Percentiles rank a stretch among this genome's conserved stretches.
phyloP scores from a whole-genome alignment of 2,113 vertebrate genomes.

The Hemichromis elongatus region DNA sequence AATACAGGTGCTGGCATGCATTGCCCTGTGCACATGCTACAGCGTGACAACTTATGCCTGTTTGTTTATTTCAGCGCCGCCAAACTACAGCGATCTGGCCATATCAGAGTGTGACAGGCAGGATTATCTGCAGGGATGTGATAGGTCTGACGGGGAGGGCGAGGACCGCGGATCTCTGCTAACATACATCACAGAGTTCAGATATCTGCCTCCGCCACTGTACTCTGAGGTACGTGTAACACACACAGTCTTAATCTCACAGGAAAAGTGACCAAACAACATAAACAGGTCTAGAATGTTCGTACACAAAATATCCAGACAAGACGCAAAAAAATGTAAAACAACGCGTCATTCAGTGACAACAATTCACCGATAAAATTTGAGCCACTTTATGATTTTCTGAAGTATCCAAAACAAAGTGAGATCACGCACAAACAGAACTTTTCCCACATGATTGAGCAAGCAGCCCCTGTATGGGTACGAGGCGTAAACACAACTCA shows the following conservation, averaged over 20 bases:
- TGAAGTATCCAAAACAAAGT: neutral
- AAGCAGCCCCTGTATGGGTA: neutral
- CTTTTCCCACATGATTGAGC: neutral
- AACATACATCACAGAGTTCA: conserved; percentile 94
- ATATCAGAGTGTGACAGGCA: conserved; percentile 87
- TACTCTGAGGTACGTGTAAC: conserved; percentile 86
- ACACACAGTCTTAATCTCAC: neutral
- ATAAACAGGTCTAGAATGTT: neutral
- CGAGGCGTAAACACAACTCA: neutral
- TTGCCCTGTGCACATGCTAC: neutral
- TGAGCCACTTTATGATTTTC: neutral
- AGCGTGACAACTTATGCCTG: neutral
- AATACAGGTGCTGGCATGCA: neutral
- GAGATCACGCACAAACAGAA: neutral
- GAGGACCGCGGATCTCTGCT: conserved; percentile 85
- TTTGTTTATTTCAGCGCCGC: conserved; percentile 71
- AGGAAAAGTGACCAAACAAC: neutral
- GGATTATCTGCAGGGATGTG: conserved; percentile 73
- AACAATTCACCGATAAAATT: neutral
- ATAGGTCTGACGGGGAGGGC: conserved; percentile 71
- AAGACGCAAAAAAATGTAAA: neutral
- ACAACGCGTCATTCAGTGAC: neutral
- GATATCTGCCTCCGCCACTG: conserved; percentile 93
- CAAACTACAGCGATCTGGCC: conserved; percentile 89
- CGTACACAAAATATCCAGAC: neutral